Evolutionary conservation across 2,113 vertebrate genomes (phyloP), one percentile per base, ranked within the genome.

Genomic region (Raja brachyura): DNA sequence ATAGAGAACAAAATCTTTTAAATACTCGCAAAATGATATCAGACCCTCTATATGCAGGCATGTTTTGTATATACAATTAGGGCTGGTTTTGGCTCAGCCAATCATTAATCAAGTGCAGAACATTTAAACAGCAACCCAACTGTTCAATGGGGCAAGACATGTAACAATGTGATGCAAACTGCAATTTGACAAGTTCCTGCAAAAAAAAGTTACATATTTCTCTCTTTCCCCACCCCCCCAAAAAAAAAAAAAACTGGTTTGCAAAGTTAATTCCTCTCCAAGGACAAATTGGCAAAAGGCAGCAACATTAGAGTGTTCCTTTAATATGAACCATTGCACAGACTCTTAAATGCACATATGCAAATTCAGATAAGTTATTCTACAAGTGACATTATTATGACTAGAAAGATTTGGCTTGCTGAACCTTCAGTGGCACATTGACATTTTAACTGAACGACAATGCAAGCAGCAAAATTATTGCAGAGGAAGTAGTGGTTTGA

Each of bases 401-500:
- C 63, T 5, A 66, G 8, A 66, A 66, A 66, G 14, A 8, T 31
- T 68, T 18, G 28, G 86, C 18, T 90, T 90, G 79, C 22, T 68
- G 86, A 39, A 68, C 6, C 4, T 90, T 14, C 83, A n/a, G 22
- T n/a, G 25, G 13, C 22, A 61, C 54, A 61, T 13, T 13, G 10
- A 16, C 56, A 88, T 54, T 56, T 75, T 14, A 81, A 81, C 48
- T 83, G 48, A 59, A 56, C 48, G 16, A 63, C 59, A 86, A 59
- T n/a, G 56, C 61, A 59, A 86, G 83, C 83, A 86, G 4, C 14
- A 5, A 63, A 31, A 28, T 39, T 54, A 4, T 2, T 59, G 28
- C 56, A 54, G n/a, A 92, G 88, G 68, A 92, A 73, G 88, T 73
- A 22, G 88, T 73, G 88, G 88, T 73, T 86, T 63, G 66, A n/a